Base-by-base conservation (phyloP, 1,140 invertebrate genomes). In the Calephelis nemesis region DNA sequence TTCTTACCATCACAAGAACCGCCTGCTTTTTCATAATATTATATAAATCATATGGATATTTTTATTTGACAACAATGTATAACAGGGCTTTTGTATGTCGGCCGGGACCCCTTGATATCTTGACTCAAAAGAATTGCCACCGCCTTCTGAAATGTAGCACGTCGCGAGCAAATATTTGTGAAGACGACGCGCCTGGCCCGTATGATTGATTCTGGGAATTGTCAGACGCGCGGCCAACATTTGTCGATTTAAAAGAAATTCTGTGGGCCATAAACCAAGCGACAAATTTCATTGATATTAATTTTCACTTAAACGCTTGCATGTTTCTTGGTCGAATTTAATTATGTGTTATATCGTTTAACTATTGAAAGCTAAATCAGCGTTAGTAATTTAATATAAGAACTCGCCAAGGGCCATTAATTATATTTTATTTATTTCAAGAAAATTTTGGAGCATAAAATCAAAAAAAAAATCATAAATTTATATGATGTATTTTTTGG, bases 161-260 rank as follows among this genome's bases (percentile, higher is more conserved):
- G 63, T 64, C 48, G 15, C 62, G 47, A 65, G 49, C 65, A 72
- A 74, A 73, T 66, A 73, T 73, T 68, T 15, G 58, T 67, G 58
- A 52, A 66, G 64, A 68, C 50, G 49, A 2, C 42, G 42, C 6
- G 42, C 8, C 42, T 45, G 6, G 42, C 42, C 63, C 42, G 42
- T 49, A 63, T 73, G 71, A 74, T 73, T 73, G 63, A 78, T 78
- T 71, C 64, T 45, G 19, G 62, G 70, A 65, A 69, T 67, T 52
- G 11, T 62, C 39, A 58, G 50, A 58, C 50, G 19, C 49, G 65
- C 45, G 40, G 54, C 9, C 64, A 39, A 60, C 7, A 45, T 69
- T 54, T 64, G 62, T 67, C 47, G 68, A 66, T 69, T 68, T 72
- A 30, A 67, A 63, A 73, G 63, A 63, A 70, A 63, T 60, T 48